These are phyloP conservation scores for Sturnus vulgaris DNA, from an alignment of 2,113 vertebrate genomes.

Conservation along the genomic window DNA sequence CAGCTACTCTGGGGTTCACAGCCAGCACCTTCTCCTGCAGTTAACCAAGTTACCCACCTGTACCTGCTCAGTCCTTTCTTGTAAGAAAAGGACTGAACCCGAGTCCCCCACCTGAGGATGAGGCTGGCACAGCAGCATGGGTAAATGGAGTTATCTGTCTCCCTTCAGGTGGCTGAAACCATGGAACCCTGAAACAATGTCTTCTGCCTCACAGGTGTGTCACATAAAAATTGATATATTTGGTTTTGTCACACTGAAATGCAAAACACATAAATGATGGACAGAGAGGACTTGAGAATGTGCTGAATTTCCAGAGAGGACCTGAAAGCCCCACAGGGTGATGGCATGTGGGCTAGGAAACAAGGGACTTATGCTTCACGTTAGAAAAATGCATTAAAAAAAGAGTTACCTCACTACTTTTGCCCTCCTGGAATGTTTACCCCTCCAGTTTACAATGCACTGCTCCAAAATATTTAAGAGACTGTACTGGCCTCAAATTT, in stretches of 20 bases:
- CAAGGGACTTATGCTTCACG: not conserved
- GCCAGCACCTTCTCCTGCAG: not conserved
- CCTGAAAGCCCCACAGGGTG: accelerated
- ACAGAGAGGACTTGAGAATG: not conserved
- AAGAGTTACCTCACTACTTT: not conserved
- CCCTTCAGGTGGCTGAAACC: not conserved
- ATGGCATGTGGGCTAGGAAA: not conserved
- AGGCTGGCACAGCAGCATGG: not conserved
- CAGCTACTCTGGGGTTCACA: not conserved
- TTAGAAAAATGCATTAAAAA: not conserved
- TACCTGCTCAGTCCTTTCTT: not conserved
- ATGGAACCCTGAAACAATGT: not conserved
- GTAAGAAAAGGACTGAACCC: too few relatives aligned
- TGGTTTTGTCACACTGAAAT: not conserved
- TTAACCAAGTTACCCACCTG: not conserved
- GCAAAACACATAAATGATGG: not conserved
- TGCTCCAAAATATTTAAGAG: not conserved
- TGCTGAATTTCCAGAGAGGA: not conserved
- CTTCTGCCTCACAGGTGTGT: not conserved
- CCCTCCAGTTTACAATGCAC: not conserved
- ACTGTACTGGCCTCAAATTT: not conserved
- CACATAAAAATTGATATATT: not conserved
- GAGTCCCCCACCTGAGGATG: too few relatives aligned
- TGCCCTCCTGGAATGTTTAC: not conserved
- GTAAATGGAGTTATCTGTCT: not conserved